Percentiles rank a stretch among this genome's conserved stretches.
Conservation (phyloP, 30 jellyfish, hydroid and myxozoan species). For the Calvadosia cruxmelitensis region DNA sequence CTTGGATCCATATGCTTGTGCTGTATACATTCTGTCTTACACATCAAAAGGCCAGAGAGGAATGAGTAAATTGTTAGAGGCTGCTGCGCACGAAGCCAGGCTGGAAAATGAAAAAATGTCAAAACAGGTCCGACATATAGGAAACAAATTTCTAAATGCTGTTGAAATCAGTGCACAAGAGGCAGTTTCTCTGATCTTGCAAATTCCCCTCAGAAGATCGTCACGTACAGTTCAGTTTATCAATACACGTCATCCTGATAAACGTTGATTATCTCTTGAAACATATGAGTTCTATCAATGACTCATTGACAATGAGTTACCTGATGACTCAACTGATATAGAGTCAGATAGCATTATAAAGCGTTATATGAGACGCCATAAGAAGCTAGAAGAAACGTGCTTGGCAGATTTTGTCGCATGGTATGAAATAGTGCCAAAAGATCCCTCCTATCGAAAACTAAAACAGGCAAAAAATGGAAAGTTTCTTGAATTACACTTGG, state of each 20-base stretch:
- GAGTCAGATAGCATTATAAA: slow-evolving; percentile 7
- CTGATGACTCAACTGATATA: slow-evolving; percentile 15
- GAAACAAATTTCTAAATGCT: slow-evolving; percentile 23
- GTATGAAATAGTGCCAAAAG: neutral
- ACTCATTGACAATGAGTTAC: slow-evolving; percentile 14
- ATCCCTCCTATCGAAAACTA: neutral
- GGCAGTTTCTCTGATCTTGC: slow-evolving; percentile 15
- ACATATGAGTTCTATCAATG: neutral
- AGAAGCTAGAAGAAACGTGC: slow-evolving; percentile 8
- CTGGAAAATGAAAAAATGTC: neutral
- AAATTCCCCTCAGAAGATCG: slow-evolving; percentile 17
- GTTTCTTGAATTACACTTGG: slow-evolving; percentile 5
- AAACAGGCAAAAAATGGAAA: neutral
- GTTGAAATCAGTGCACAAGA: slow-evolving; percentile 30
- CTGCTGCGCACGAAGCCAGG: slow-evolving; percentile 10
- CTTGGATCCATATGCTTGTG: slow-evolving; percentile 20
- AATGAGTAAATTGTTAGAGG: slow-evolving; percentile 19
- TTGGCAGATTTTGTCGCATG: slow-evolving; percentile 24
- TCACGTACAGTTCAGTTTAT: slow-evolving; percentile 15
- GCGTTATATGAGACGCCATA: slow-evolving; percentile 22
- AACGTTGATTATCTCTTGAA: slow-evolving; percentile 5
- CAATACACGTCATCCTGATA: slow-evolving; percentile 16
- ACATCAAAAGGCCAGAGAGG: slow-evolving; percentile 23
- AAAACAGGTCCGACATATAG: slow-evolving; percentile 9
- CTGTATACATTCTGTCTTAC: slow-evolving; percentile 19